Conservation (phyloP, 2,797 vertebrate species). For the Syngnathus rostellatus region DNA sequence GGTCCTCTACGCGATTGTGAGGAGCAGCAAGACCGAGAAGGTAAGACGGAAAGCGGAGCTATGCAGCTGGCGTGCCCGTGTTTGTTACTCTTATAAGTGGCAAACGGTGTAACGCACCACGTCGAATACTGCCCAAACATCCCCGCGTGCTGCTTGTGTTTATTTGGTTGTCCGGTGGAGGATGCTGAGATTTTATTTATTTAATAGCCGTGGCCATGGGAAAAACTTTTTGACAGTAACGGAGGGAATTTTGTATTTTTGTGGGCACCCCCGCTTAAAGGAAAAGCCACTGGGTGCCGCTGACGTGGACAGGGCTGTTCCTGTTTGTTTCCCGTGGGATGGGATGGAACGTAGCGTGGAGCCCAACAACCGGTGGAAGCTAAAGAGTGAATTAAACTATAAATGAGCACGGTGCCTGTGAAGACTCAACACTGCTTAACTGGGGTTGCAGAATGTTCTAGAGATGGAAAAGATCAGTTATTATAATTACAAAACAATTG, state of each 20-base stretch:
- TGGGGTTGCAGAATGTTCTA: neutral
- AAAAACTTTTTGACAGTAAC: neutral
- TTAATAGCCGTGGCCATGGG: neutral
- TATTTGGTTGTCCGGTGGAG: neutral
- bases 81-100: neutral
- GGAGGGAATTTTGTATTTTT: neutral
- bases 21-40: slow-evolving; percentile 43
- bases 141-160: neutral
- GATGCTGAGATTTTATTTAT: neutral
- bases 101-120: neutral
- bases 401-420: neutral
- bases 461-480: neutral
- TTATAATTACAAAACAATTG: too few species aligned
- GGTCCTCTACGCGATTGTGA: slow-evolving; percentile 26
- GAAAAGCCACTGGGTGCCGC: slow-evolving; percentile 30
- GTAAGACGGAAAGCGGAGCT: slow-evolving; percentile 34
- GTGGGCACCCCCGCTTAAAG: neutral
- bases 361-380: neutral
- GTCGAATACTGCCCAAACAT: too few species aligned
- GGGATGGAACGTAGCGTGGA: neutral
- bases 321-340: neutral
- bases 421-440: too few species aligned
- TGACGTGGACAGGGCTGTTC: slow-evolving; percentile 67
- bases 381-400: neutral
- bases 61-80: neutral